These are phyloP conservation scores for Aptenodytes patagonicus DNA, from an alignment of 2,113 vertebrate species.

Conservation along the genomic window DNA sequence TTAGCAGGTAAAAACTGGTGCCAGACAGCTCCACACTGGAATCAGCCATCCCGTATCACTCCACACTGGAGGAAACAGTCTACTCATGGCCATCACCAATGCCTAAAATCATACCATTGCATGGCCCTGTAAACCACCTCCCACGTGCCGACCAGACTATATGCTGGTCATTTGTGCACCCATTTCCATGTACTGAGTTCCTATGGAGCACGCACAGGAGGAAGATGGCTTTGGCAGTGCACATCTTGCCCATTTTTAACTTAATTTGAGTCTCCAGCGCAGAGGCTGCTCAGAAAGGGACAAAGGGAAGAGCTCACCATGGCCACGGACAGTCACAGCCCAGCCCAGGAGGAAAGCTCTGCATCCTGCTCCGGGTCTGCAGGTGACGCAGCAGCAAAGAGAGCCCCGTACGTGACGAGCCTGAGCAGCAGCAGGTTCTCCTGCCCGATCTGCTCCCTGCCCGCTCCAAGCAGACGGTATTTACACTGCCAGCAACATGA, in stretches of 20 bases:
- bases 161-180: neutral
- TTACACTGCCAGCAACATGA: neutral
- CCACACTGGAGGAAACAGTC: neutral
- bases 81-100: neutral
- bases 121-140: rapidly evolving
- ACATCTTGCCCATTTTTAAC: neutral
- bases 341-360: neutral
- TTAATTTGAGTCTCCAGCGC: neutral
- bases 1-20: neutral
- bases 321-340: neutral
- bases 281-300: neutral
- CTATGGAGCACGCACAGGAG: neutral
- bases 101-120: neutral
- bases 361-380: neutral
- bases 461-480: neutral
- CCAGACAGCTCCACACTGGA: neutral
- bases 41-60: neutral
- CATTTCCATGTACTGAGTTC: rapidly evolving
- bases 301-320: neutral
- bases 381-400: neutral
- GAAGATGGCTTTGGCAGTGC: neutral
- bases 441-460: neutral
- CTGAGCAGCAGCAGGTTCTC: neutral
- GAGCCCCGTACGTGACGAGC: rapidly evolving
- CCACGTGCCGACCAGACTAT: rapidly evolving